Conservation (phyloP, 1,140 invertebrate genomes). For the Neodiprion fabricii region DNA sequence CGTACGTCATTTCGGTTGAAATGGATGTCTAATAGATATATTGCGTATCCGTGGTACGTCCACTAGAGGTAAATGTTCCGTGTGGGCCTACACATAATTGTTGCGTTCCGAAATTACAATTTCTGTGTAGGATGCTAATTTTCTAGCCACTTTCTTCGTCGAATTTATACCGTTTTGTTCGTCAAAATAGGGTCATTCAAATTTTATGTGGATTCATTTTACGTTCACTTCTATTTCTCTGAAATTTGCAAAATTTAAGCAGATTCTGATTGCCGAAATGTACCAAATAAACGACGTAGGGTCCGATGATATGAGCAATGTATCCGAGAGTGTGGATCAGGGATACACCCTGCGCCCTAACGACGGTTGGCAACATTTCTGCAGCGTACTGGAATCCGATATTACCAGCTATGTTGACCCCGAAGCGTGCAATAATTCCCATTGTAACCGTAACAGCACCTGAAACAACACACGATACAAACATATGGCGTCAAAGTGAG, state of each 20-base stretch:
- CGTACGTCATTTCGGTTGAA: no score
- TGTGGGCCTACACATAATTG: background rate
- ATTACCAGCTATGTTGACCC: slow-evolving; percentile 68
- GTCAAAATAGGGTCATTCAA: no score
- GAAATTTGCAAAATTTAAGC: no score
- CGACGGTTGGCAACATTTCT: slow-evolving; percentile 69
- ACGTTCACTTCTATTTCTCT: no score
- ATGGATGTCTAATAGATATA: no score
- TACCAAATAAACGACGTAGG: slow-evolving; percentile 78
- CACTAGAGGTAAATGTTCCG: no score
- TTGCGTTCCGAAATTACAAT: background rate
- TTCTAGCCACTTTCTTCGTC: background rate
- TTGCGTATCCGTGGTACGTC: no score
- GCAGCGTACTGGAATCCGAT: slow-evolving; percentile 71
- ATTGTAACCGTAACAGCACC: slow-evolving; percentile 46
- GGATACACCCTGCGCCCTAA: slow-evolving; percentile 68
- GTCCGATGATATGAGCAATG: slow-evolving; percentile 68
- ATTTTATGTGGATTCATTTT: no score
- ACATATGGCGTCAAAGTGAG: background rate
- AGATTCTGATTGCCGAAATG: slow-evolving; percentile 34
- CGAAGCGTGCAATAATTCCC: slow-evolving; percentile 64
- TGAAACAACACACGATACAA: slow-evolving; percentile 26
- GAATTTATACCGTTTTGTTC: background rate
- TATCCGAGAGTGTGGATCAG: slow-evolving; percentile 69
- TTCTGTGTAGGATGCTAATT: background rate